Evolutionary conservation across 2,888 invertebrate genomes (phyloP).

Genomic region (Nematopogon swammerdamellus): DNA sequence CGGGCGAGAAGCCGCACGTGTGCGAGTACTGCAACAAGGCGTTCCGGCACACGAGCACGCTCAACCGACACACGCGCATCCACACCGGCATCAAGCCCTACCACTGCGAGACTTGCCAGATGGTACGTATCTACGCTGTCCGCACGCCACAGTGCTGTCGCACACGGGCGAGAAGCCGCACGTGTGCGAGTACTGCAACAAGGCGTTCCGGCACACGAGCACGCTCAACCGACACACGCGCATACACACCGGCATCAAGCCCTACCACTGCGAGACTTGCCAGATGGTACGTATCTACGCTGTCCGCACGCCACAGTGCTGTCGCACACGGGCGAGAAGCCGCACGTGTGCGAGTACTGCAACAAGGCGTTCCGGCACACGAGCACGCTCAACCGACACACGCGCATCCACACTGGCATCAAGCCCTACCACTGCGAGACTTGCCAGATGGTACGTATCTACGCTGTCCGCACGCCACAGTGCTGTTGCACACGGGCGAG

Average conservation of each 20-base stretch:
- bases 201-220: constrained; percentile 8
- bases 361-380: constrained; percentile 8
- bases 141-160: too few relatives aligned
- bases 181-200: constrained; percentile 8
- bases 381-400: constrained; percentile 9
- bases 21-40: constrained; percentile 8
- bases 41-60: constrained; percentile 9
- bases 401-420: constrained; percentile 9
- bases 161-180: constrained; percentile 2
- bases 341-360: constrained; percentile 8
- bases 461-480: too few relatives aligned
- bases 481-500: not conserved
- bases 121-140: too few relatives aligned
- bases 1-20: constrained; percentile 6
- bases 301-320: too few relatives aligned
- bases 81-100: constrained; percentile 9
- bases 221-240: constrained; percentile 9
- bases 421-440: constrained; percentile 8
- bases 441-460: constrained; percentile 4
- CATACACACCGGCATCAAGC: constrained; percentile 9
- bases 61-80: constrained; percentile 9
- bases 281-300: not conserved
- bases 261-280: constrained; percentile 9
- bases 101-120: constrained; percentile 10
- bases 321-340: not conserved